These are phyloP conservation scores for Dreissena polymorpha DNA, from an alignment of 1,140 invertebrate species.

Conservation along the genomic window DNA sequence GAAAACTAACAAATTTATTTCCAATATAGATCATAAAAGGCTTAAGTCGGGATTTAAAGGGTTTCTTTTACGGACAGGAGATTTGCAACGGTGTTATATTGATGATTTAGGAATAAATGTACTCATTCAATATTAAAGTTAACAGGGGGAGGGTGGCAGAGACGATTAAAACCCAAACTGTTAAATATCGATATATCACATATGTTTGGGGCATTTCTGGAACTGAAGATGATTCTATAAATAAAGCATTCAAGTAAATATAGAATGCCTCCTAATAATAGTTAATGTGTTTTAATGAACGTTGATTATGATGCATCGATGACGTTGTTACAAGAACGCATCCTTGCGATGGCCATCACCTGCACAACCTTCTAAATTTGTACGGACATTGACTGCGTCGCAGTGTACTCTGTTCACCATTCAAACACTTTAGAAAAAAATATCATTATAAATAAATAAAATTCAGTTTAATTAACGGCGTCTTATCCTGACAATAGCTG, in stretches of 20 bases:
- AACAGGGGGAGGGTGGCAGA: neutral
- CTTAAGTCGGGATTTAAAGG: conserved; percentile 35
- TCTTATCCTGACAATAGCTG: too few species aligned
- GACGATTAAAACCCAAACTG: neutral
- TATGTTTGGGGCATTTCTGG: neutral
- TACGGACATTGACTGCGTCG: too few species aligned
- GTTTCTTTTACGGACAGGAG: conserved; percentile 29
- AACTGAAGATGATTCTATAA: neutral
- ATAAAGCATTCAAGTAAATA: neutral
- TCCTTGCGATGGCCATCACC: too few species aligned
- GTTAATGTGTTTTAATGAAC: too few species aligned
- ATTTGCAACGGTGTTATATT: conserved; percentile 25
- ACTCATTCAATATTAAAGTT: neutral
- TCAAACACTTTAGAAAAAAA: too few species aligned
- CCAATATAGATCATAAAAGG: conserved; percentile 56
- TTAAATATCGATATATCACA: neutral
- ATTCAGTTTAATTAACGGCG: too few species aligned
- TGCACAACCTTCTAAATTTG: too few species aligned
- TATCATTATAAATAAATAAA: too few species aligned
- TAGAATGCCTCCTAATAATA: neutral
- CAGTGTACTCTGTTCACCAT: too few species aligned
- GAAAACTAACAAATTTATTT: conserved; percentile 57
- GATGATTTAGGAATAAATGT: conserved; percentile 28
- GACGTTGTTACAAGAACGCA: too few species aligned
- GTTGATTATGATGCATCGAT: too few species aligned